phyloP scores from a whole-genome alignment of 2,113 vertebrate genomes.

The Noctilio leporinus region DNA sequence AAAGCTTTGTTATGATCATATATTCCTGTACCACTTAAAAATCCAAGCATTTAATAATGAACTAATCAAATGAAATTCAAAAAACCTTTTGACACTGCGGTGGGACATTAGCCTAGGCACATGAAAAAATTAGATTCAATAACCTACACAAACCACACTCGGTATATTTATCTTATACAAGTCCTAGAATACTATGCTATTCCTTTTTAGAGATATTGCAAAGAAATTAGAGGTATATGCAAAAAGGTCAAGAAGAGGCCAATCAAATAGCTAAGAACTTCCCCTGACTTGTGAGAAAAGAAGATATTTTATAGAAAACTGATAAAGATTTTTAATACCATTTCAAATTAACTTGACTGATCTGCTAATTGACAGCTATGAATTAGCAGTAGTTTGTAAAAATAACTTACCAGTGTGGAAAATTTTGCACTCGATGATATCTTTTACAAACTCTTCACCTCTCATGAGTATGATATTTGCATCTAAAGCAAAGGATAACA shows the following conservation, averaged over 20 bases:
- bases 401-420: neutral
- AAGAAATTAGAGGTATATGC: neutral
- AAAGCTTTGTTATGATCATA: neutral
- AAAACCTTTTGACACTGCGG: neutral
- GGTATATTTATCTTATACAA: neutral
- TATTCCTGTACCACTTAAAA: neutral
- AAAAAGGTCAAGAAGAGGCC: neutral
- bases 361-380: neutral
- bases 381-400: neutral
- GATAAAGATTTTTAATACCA: neutral
- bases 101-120: neutral
- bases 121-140: neutral
- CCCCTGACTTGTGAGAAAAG: neutral
- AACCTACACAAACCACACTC: neutral
- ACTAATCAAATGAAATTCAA: neutral
- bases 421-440: neutral
- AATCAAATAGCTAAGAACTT: neutral
- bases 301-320: slow-evolving; percentile 3
- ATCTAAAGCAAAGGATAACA: neutral
- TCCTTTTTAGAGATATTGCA: neutral
- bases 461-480: neutral
- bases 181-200: neutral
- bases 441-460: neutral
- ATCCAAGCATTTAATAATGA: slow-evolving; percentile 1
- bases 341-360: neutral